Percentiles rank a stretch among this genome's conserved stretches.
phyloP scores from a whole-genome alignment of 2,797 vertebrate genomes.

The Propithecus deckenii region DNA sequence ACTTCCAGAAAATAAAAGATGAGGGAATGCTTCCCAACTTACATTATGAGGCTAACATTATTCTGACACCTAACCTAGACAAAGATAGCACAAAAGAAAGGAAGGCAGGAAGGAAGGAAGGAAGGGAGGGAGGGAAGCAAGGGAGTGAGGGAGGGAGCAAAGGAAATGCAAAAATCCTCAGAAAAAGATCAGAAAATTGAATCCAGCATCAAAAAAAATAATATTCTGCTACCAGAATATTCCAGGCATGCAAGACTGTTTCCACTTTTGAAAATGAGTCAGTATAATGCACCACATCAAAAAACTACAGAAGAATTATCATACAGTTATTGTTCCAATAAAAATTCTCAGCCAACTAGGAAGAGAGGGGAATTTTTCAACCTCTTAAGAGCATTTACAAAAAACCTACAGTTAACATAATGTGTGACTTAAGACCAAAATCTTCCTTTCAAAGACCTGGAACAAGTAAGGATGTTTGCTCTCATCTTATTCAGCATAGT shows the following conservation, averaged over 20 bases:
- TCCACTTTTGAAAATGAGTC: not conserved
- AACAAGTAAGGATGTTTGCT: not conserved
- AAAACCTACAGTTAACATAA: not conserved
- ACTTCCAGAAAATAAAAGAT: not conserved
- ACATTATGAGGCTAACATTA: not conserved
- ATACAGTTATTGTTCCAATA: not conserved
- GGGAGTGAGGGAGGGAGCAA: not conserved
- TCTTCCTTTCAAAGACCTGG: not conserved
- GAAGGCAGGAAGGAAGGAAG: not conserved
- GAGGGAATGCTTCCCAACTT: not conserved
- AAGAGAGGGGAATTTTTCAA: not conserved
- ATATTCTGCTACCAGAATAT: not conserved
- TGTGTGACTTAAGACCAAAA: not conserved
- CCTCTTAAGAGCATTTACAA: not conserved
- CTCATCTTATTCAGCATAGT: not conserved
- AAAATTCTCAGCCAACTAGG: not conserved
- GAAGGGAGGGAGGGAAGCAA: accelerated
- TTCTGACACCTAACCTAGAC: not conserved
- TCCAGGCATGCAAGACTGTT: not conserved
- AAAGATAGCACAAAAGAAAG: not conserved
- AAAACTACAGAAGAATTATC: too few species aligned
- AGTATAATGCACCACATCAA: not conserved
- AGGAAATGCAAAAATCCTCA: not conserved
- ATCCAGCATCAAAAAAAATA: not conserved
- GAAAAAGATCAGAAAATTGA: not conserved